Evolutionary conservation across 2,888 invertebrate species (phyloP).

Genomic region (Saturnia japonica): DNA sequence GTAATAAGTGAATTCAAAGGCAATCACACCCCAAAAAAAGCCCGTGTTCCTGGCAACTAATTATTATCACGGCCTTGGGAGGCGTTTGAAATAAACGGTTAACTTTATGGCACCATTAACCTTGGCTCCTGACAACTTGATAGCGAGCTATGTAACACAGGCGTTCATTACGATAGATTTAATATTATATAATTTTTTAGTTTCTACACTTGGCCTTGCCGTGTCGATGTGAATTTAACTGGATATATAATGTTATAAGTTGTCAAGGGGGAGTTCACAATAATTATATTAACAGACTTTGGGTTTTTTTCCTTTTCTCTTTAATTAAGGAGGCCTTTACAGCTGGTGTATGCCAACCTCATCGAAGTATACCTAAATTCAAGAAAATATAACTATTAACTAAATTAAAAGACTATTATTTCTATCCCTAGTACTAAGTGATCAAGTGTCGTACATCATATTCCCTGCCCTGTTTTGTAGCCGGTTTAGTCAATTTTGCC

Average conservation of each 20-base stretch:
- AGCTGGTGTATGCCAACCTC: no score
- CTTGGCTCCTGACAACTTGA: slow-evolving; percentile 19
- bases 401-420: no score
- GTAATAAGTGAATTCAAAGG: neutral
- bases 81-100: slow-evolving; percentile 29
- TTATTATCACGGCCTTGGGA: slow-evolving; percentile 29
- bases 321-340: no score
- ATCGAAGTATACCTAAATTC: no score
- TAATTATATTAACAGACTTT: neutral
- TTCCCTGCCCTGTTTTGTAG: no score
- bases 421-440: no score
- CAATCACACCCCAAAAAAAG: slow-evolving; percentile 24
- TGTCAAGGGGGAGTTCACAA: neutral
- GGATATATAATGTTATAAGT: neutral
- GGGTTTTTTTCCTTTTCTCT: no score
- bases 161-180: slow-evolving; percentile 19
- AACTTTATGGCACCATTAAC: slow-evolving; percentile 25
- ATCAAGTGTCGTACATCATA: no score
- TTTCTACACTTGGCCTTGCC: slow-evolving; percentile 4
- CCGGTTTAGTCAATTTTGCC: no score
- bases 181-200: slow-evolving; percentile 11
- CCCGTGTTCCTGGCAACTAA: slow-evolving; percentile 23
- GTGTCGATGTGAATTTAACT: slow-evolving; percentile 7
- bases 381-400: no score
- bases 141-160: slow-evolving; percentile 6